These are phyloP conservation scores for Sebastolobus alascanus DNA, from an alignment of 2,797 vertebrate genomes.

Conservation along the genomic window DNA sequence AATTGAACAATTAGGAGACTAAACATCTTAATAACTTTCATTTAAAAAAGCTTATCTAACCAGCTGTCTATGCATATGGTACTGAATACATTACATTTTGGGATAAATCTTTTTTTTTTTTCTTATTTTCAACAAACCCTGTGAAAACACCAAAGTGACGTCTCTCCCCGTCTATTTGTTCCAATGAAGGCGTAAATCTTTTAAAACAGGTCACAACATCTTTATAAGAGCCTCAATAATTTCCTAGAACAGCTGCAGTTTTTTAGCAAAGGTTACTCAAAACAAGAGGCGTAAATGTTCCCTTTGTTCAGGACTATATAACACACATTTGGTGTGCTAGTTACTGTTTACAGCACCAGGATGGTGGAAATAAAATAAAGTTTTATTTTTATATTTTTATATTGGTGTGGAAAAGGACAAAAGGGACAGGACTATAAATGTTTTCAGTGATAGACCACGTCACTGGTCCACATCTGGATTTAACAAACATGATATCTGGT, in stretches of 20 bases:
- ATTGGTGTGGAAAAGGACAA: not conserved
- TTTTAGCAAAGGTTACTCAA: slow-evolving; percentile 53
- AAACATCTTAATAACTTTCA: not conserved
- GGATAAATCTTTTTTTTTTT: not conserved
- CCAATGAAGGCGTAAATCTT: slow-evolving; percentile 7
- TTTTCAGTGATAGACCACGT: not conserved
- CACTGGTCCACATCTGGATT: not conserved
- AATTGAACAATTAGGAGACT: not conserved
- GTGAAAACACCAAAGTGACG: slow-evolving; percentile 25
- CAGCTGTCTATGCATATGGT: not conserved
- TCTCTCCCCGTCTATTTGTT: slow-evolving; percentile 1
- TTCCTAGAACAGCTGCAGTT: slow-evolving; percentile 41
- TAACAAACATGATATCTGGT: not conserved
- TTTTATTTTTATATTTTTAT: not conserved
- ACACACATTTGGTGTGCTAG: slow-evolving; percentile 4
- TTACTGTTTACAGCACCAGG: not conserved
- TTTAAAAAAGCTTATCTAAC: slow-evolving; percentile 12
- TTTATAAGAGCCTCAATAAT: slow-evolving; percentile 48
- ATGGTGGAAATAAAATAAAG: not conserved
- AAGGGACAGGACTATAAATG: not conserved
- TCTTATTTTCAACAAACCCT: slow-evolving; percentile 3
- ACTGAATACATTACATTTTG: not conserved
- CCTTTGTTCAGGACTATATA: slow-evolving; percentile 8
- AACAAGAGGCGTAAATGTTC: slow-evolving; percentile 8
- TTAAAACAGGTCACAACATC: slow-evolving; percentile 30